Conservation (phyloP, 92 coral and sea anemone species). For the Epizoanthus rinbou region DNA sequence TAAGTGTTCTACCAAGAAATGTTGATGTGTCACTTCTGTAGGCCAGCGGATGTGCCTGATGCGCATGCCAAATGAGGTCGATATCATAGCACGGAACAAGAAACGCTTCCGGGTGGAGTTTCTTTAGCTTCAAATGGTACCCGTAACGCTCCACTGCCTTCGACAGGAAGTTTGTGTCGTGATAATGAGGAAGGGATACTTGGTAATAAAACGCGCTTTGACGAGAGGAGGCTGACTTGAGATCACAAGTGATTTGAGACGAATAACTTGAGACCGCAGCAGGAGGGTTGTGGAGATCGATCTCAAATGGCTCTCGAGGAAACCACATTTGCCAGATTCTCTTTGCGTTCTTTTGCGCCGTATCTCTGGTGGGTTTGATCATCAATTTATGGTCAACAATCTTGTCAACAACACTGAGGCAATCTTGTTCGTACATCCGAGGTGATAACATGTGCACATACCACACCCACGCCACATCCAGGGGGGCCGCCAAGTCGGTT, state of each 20-base stretch:
- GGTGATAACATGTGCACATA: slow-evolving; percentile 64
- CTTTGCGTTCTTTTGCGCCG: slow-evolving; percentile 45
- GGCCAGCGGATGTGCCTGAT: slow-evolving; percentile 55
- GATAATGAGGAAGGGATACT: slow-evolving; percentile 57
- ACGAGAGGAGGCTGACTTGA: slow-evolving; percentile 43
- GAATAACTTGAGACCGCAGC: neutral
- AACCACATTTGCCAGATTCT: slow-evolving; percentile 65
- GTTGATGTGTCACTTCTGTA: slow-evolving; percentile 52
- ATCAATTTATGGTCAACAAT: slow-evolving; percentile 54
- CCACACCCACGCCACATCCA: slow-evolving; percentile 84
- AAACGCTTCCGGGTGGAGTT: slow-evolving; percentile 39
- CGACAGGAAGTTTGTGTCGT: slow-evolving; percentile 51
- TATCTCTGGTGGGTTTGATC: slow-evolving; percentile 42
- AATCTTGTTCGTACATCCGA: slow-evolving; percentile 59
- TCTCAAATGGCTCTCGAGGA: slow-evolving; percentile 49
- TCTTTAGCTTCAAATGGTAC: slow-evolving; percentile 45
- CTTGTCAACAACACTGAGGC: slow-evolving; percentile 43
- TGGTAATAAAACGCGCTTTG: slow-evolving; percentile 58
- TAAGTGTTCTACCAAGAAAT: slow-evolving; percentile 52
- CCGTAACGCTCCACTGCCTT: slow-evolving; percentile 57
- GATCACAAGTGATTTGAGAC: slow-evolving; percentile 58
- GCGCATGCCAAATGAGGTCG: slow-evolving; percentile 63
- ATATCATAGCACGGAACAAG: slow-evolving; percentile 56
- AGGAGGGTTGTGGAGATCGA: slow-evolving; percentile 30
- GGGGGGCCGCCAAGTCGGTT: slow-evolving; percentile 49